Evolutionary conservation across 2,888 invertebrate species (phyloP).

Genomic region (Penaeus monodon): DNA sequence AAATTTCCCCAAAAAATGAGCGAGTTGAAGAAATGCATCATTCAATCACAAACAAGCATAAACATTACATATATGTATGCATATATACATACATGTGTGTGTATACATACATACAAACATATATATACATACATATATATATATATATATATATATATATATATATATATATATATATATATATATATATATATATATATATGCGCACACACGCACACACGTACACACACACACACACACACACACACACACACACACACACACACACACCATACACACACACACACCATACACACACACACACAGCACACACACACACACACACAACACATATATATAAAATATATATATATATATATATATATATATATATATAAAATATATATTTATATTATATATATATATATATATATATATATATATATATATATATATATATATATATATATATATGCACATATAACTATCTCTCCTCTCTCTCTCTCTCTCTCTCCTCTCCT

Average conservation of each 20-base stretch:
- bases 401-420: constrained; percentile 25
- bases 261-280: not conserved
- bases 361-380: constrained; percentile 15
- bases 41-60: too few species aligned
- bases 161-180: not conserved
- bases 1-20: not conserved
- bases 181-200: not conserved
- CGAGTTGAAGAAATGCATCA: too few species aligned
- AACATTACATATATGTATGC: too few species aligned
- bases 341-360: constrained; percentile 25
- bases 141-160: not conserved
- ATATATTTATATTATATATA: constrained; percentile 28
- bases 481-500: too few species aligned
- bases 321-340: not conserved
- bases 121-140: not conserved
- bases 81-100: too few species aligned
- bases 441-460: constrained; percentile 17
- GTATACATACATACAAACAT: not conserved
- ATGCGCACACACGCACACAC: not conserved
- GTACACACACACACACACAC: not conserved
- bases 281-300: too few species aligned
- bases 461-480: too few species aligned
- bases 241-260: not conserved
- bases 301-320: too few species aligned
- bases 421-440: constrained; percentile 17